Evolutionary conservation across 1,140 invertebrate species (phyloP), one percentile per base, ranked within the genome.

Genomic region (Zaprionus africanus): DNA sequence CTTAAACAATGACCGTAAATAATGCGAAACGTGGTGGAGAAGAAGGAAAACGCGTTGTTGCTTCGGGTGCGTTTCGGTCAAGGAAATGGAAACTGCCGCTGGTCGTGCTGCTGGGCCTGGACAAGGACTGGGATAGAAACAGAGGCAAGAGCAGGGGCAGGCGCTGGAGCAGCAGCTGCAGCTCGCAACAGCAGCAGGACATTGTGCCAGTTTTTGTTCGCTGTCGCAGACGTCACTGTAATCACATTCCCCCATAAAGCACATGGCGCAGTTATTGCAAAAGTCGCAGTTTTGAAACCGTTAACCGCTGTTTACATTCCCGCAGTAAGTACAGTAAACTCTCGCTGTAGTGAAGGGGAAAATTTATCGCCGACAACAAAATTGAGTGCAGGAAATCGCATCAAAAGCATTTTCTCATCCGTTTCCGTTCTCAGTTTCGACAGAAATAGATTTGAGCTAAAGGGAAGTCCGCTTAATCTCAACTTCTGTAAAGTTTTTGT

Each of bases 31-130:
- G 77, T 77, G 63, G 22, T 17, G 26, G 15, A 53, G 12, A 51
- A 56, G 34, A 13, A 15, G 24, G 38, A 34, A 34, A 66, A 56
- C 15, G 54, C 17, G 34, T 57, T 66, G 54, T 73, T 81, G 79
- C 73, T 78, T 90, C 77, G 78, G 78, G 73, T 90, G 85, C 86
- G 81, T 77, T 90, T 90, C 86, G 85, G 85, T 90, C 86, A 90
- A 90, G 85, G 85, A 90, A 90, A 90, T 90, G 73, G 61, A 88
- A 90, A 69, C 75, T 65, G 43, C 74, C 57, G 57, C 59, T 65
- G 70, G 41, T 38, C 12, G 6, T 31, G 59, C 13, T 67, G 34
- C 65, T 51, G 38, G n/a, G 41, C 41, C 41, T 17, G 41, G 17
- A 17, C n/a, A 17, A 17, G n/a, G n/a, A 17, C 41, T 17, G 41